Conservation (phyloP, 2,113 vertebrate species). For the Microtus richardsoni region DNA sequence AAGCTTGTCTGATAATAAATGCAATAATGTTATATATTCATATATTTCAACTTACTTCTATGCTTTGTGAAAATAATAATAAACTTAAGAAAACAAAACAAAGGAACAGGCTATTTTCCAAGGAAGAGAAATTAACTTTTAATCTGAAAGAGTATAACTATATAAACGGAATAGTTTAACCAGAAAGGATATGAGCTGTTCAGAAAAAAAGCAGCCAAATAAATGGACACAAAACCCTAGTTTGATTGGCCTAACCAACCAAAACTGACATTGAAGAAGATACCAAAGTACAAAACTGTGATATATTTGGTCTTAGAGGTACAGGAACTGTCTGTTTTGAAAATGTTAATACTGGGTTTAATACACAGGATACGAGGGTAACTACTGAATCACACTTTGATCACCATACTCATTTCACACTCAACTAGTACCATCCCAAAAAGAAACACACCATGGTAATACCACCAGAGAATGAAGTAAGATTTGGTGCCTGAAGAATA, state of each 20-base stretch:
- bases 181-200: background rate
- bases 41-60: background rate
- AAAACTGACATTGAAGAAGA: background rate
- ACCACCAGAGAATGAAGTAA: background rate
- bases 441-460: background rate
- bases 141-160: background rate
- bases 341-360: background rate
- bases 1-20: slow-evolving; percentile 1
- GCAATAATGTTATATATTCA: background rate
- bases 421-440: background rate
- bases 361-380: background rate
- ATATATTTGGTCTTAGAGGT: background rate
- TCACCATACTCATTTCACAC: background rate
- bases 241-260: background rate
- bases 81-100: background rate
- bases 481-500: background rate
- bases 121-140: background rate
- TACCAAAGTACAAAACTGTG: background rate
- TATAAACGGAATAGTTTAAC: background rate
- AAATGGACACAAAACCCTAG: background rate
- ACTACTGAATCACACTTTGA: background rate
- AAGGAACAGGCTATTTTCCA: background rate
- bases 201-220: background rate
- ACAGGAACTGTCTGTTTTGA: background rate
- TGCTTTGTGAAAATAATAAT: background rate